Percentiles rank a stretch among this genome's conserved stretches.
phyloP scores from a whole-genome alignment of 1,140 invertebrate genomes.

The Prorops nasuta region DNA sequence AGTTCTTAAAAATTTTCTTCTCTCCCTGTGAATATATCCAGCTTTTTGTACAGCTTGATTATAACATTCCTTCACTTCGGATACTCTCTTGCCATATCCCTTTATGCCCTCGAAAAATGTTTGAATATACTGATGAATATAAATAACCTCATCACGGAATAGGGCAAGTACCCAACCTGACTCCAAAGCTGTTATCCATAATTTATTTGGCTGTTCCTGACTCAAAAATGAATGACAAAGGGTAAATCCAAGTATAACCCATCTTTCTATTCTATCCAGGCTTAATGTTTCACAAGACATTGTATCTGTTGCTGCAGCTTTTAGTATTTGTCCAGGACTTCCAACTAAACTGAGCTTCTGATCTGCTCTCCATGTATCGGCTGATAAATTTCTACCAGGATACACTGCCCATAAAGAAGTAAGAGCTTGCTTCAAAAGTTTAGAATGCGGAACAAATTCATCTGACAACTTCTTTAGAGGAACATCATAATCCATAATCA shows the following conservation, averaged over 20 bases:
- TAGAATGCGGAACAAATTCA: constrained; percentile 94
- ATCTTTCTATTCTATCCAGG: constrained; percentile 91
- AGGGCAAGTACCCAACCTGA: constrained; percentile 92
- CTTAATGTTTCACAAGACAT: constrained; percentile 98
- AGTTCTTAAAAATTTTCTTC: constrained; percentile 93
- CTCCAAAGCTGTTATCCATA: constrained; percentile 90
- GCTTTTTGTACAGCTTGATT: constrained; percentile 87
- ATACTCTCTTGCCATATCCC: constrained; percentile 88
- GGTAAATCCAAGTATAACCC: constrained; percentile 94
- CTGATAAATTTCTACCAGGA: constrained; percentile 84
- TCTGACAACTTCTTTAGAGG: constrained; percentile 95
- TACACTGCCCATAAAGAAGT: constrained; percentile 87
- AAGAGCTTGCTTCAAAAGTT: constrained; percentile 81
- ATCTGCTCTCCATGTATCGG: constrained; percentile 90
- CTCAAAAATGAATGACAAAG: constrained; percentile 83
- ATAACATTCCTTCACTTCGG: constrained; percentile 93
- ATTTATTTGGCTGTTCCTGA: constrained; percentile 78
- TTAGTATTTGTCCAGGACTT: constrained; percentile 87
- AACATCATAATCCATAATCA: constrained; percentile 97
- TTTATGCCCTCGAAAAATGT: constrained; percentile 94
- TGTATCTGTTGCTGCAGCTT: constrained; percentile 91
- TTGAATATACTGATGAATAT: constrained; percentile 92
- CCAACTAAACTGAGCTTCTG: constrained; percentile 92
- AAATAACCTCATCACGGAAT: constrained; percentile 96
- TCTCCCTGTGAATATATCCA: constrained; percentile 86